Base-by-base conservation (phyloP, 2,113 vertebrate genomes). In the Lophochroa leadbeateri region DNA sequence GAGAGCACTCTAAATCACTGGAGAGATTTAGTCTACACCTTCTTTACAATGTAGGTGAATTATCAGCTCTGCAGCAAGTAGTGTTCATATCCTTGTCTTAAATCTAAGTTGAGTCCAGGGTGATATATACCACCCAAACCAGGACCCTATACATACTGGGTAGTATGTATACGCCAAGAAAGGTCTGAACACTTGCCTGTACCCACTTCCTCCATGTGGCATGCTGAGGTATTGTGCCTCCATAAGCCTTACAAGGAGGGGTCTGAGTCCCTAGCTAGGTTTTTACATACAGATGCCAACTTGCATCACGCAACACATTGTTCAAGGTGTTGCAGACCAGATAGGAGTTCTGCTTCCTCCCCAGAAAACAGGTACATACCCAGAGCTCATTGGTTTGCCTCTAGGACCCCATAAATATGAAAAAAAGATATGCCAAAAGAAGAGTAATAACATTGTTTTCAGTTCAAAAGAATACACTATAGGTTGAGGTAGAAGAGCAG, bases 211-310 rank as follows among this genome's bases (percentile, higher is more conserved):
- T 81, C 68, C 18, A 2, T 1, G 5, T 21, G 17, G 61, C 50
- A 88, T 58, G 61, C 37, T 46, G 76, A 52, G 49, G 58, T 35
- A 11, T 1, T 61, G 29, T n/a, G 17, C 1, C 31, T 68, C 70
- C 18, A 31, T 6, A 17, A 46, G 6, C 16, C 23, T 31, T 19
- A 18, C 0, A 0, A 37, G 6, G 24, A 82, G 17, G 16, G 11
- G 6, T 4, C 39, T 15, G 13, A 82, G 14, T 24, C 29, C 57
- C 29, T 4, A 71, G 55, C 8, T 16, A 29, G 23, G 17, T 52
- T 88, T 86, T 64, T 72, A 31, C 50, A 65, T 0, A 69, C 14
- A 88, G 10, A 29, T 80, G 60, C 11, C 18, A 55, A 50, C 47
- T 68, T 15, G 13, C 5, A 13, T 14, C 25, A 31, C 33, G 7